Conservation (phyloP, 2,113 vertebrate species). For the Microcebus jonahi region DNA sequence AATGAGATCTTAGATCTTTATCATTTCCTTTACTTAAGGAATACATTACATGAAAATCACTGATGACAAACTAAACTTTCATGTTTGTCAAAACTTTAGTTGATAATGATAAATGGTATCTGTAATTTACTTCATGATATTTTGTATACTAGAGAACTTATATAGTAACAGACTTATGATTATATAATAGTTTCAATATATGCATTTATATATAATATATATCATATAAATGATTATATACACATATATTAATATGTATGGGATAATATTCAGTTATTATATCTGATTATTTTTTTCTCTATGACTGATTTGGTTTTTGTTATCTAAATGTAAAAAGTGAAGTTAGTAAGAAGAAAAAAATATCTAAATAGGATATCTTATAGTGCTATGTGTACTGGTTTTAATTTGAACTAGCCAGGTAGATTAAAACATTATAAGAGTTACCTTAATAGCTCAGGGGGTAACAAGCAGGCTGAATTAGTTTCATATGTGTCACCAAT, state of each 20-base stretch:
- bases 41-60: background rate
- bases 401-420: constrained; percentile 63
- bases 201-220: background rate
- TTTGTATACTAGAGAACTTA: background rate
- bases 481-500: background rate
- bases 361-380: background rate
- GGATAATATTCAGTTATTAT: background rate
- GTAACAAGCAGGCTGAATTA: background rate
- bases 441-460: background rate
- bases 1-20: background rate
- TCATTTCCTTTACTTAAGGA: background rate
- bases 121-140: background rate
- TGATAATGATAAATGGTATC: background rate
- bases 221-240: background rate
- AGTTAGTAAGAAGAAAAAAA: background rate
- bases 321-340: constrained; percentile 57
- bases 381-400: constrained; percentile 11
- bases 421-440: background rate
- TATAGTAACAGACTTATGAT: background rate
- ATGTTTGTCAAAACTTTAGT: background rate
- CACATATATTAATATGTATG: background rate
- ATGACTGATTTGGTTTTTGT: background rate
- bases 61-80: background rate
- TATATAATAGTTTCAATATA: background rate
- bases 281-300: background rate